Conservation (phyloP, 2,797 vertebrate species). For the Tokudaia tokunoshimensis region DNA sequence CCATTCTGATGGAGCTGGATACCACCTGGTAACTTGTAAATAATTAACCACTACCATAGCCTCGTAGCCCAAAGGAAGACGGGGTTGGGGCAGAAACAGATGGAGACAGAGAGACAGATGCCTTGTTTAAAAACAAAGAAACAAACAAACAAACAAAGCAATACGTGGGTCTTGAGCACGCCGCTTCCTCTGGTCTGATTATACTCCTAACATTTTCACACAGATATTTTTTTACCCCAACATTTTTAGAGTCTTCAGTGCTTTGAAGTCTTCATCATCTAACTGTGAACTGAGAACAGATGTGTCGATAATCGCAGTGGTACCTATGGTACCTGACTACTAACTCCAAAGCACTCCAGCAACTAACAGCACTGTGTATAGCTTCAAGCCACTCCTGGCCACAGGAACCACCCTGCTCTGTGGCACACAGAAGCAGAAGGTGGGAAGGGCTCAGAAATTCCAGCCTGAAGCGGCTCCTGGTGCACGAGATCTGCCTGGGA, state of each 20-base stretch:
- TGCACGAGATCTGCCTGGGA: not conserved
- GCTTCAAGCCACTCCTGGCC: not conserved
- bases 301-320: not conserved
- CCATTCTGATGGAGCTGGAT: not conserved
- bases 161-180: not conserved
- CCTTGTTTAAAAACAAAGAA: not conserved
- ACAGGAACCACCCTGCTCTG: not conserved
- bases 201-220: not conserved
- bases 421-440: not conserved
- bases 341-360: not conserved
- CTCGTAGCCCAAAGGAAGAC: not conserved
- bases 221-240: not conserved
- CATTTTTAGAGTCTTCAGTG: not conserved
- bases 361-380: not conserved
- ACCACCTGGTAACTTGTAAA: conserved; percentile 12
- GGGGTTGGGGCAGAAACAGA: not conserved
- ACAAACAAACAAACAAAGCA: not conserved
- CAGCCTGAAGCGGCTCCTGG: not conserved
- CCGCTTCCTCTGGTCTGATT: not conserved
- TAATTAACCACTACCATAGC: not conserved
- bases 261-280: not conserved
- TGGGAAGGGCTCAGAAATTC: not conserved
- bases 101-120: not conserved
- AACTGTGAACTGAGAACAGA: not conserved
- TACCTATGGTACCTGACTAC: not conserved